These are phyloP conservation scores for Glaucidium brasilianum DNA, from an alignment of 2,113 vertebrate species.

Conservation along the genomic window DNA sequence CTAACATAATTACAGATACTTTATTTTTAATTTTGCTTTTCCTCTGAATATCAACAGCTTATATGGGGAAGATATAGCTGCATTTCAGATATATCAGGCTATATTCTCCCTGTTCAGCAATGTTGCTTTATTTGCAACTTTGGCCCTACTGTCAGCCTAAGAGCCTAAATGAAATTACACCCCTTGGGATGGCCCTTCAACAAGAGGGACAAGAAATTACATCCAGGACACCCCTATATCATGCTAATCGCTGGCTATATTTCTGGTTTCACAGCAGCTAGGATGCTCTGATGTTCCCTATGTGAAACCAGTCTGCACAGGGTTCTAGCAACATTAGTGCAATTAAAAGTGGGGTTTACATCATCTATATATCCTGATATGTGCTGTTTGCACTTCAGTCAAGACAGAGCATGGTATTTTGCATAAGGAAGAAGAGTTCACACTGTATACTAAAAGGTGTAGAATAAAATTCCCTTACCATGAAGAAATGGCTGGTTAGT, in stretches of 20 bases:
- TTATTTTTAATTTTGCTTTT: neutral
- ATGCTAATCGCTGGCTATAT: neutral
- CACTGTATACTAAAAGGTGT: neutral
- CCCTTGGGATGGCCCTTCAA: neutral
- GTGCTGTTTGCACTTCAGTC: neutral
- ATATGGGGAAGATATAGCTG: neutral
- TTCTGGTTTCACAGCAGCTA: neutral
- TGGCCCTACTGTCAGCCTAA: neutral
- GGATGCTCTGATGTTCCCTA: neutral
- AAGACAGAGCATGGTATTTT: neutral
- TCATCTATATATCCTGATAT: neutral
- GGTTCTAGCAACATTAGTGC: neutral
- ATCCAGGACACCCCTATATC: neutral
- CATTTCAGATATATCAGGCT: neutral
- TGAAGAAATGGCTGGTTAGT: constrained; percentile 86
- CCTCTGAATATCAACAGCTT: neutral
- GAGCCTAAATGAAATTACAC: neutral
- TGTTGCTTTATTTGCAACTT: neutral
- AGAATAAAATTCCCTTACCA: constrained; percentile 73
- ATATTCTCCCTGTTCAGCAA: neutral
- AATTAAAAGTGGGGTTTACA: neutral
- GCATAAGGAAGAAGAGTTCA: neutral
- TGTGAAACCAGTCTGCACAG: neutral
- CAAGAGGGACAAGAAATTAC: neutral
- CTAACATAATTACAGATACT: neutral